Conservation (phyloP, 2,113 vertebrate genomes). For the Artemisiospiza belli region DNA sequence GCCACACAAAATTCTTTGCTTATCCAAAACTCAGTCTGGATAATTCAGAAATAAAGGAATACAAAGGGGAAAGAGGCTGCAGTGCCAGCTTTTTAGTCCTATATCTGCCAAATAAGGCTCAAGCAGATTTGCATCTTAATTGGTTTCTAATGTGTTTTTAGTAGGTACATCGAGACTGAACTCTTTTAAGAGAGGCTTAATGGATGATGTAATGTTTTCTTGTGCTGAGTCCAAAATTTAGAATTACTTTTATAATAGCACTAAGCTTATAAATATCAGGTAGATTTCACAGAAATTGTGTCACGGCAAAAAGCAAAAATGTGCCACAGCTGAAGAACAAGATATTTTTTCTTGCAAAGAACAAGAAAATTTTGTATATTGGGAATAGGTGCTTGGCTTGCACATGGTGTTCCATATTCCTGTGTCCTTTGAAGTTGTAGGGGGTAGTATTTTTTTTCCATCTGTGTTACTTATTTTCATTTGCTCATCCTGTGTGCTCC, state of each 20-base stretch:
- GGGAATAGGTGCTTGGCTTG: neutral
- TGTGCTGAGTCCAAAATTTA: neutral
- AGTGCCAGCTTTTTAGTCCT: neutral
- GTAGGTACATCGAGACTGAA: neutral
- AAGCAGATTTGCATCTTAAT: constrained; percentile 33
- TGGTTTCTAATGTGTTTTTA: neutral
- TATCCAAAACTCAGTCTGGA: neutral
- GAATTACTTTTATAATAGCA: neutral
- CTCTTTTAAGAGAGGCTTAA: neutral
- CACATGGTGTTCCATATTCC: neutral
- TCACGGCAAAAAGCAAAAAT: neutral
- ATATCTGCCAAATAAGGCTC: neutral
- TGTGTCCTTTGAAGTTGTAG: neutral
- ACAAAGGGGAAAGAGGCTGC: neutral
- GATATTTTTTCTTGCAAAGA: neutral
- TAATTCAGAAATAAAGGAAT: neutral
- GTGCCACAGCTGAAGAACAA: neutral
- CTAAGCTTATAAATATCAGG: neutral
- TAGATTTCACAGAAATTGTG: neutral
- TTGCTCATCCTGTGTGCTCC: neutral
- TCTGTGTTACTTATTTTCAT: neutral
- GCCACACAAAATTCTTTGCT: neutral
- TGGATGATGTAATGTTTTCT: neutral
- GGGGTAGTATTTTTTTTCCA: neutral
- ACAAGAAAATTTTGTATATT: neutral